These are phyloP conservation scores for Zonitis immaculata DNA, from an alignment of 2,888 invertebrate species.

Conservation along the genomic window DNA sequence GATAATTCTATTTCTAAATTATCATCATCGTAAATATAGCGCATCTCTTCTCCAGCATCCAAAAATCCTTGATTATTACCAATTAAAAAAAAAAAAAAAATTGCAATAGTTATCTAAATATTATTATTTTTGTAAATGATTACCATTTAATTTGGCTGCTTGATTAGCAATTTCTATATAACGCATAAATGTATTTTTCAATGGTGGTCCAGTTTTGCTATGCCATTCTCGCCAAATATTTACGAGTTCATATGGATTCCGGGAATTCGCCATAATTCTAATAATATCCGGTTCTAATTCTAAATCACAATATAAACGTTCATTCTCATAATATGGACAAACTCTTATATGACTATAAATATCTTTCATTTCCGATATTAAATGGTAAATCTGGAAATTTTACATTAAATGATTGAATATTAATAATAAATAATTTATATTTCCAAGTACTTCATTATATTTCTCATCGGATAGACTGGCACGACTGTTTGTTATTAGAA, in stretches of 20 bases:
- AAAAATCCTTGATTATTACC: slow-evolving; percentile 56
- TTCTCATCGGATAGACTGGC: slow-evolving; percentile 72
- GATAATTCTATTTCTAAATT: slow-evolving; percentile 58
- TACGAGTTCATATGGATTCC: slow-evolving; percentile 68
- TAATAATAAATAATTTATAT: neutral
- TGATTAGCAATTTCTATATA: slow-evolving; percentile 76
- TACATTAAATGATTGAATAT: too few relatives aligned
- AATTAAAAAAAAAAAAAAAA: too few relatives aligned
- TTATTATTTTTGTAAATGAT: too few relatives aligned
- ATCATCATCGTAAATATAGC: slow-evolving; percentile 66
- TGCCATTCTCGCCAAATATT: slow-evolving; percentile 80
- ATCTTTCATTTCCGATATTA: slow-evolving; percentile 75
- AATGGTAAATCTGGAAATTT: slow-evolving; percentile 62
- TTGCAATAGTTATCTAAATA: too few relatives aligned
- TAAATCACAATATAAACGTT: slow-evolving; percentile 55
- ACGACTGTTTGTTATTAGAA: slow-evolving; percentile 65
- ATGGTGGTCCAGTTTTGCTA: slow-evolving; percentile 70
- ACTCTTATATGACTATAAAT: slow-evolving; percentile 67
- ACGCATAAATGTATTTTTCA: slow-evolving; percentile 71
- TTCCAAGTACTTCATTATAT: slow-evolving; percentile 59
- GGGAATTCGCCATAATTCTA: slow-evolving; percentile 63
- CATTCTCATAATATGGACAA: slow-evolving; percentile 61
- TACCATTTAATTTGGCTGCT: slow-evolving; percentile 71
- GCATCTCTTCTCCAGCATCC: slow-evolving; percentile 79
- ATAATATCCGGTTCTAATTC: slow-evolving; percentile 61